Base-by-base conservation (phyloP, 2,113 vertebrate genomes). In the Vimba vimba region DNA sequence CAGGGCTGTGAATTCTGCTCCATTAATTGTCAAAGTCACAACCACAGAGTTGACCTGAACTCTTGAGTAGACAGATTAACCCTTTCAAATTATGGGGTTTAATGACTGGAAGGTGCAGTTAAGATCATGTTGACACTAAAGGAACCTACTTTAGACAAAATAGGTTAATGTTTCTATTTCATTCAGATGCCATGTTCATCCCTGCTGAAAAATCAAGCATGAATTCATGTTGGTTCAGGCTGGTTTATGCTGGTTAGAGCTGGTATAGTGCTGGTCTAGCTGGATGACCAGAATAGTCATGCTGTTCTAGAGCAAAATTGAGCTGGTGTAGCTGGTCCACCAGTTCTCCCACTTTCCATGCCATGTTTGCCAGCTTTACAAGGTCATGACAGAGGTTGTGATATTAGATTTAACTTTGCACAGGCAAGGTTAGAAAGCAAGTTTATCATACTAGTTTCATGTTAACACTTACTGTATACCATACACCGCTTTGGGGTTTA, bases 21-120 rank as follows among this genome's bases (percentile, higher is more conserved):
- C 86, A 91, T 88, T 87, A 87, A 81, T 84, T 80, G 30, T 43
- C 0, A 15, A 59, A 62, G 52, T 68, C 81, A 75, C 30, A 60
- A 60, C 74, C 15, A 10, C 27, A 59, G 17, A 83, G 45, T 45
- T 68, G 74, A 78, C 30, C 50, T 57, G 78, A 85, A 19, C 36
- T 43, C 2, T 43, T 47, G 43, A 75, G 43, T 75, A 15, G 39
- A 66, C 60, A 66, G 59, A 36, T 33, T 45, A 78, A 39, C 17
- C 43, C 6, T 85, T 79, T 59, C 39, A 83, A 62, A 74, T 64
- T 0, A 50, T 80, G 36, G 39, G 36, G n/a, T 86, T 59, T 76
- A 19, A 12, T 77, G 83, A 45, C n/a, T 86, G 27, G 59, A 60
- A 73, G 68, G 52, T 62, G 9, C 78, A 50, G 47, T 73, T 80